Evolutionary conservation across 2,888 invertebrate genomes (phyloP).

Genomic region (Drosophila mimetica): DNA sequence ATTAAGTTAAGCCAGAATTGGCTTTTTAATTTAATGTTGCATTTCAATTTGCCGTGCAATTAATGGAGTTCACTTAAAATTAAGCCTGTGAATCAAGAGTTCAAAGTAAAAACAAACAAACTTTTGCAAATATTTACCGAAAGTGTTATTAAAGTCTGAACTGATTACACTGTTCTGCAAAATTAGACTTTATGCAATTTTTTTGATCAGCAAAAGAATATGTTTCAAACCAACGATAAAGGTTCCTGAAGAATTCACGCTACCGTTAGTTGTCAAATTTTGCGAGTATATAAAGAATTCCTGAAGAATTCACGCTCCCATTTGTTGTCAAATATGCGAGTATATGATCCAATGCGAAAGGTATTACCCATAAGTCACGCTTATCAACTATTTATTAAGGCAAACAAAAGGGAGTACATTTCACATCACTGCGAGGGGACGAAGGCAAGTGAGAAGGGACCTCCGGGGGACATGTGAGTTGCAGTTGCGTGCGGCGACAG

Average conservation of each 20-base stretch:
- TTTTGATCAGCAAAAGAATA: too few species aligned
- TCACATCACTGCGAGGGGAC: not conserved
- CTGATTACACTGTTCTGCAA: not conserved
- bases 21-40: not conserved
- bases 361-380: not conserved
- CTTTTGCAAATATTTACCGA: not conserved
- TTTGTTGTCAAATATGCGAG: too few species aligned
- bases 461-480: not conserved
- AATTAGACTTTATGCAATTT: not conserved
- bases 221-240: too few species aligned
- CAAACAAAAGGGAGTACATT: not conserved
- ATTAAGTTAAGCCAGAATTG: not conserved
- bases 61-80: constrained; percentile 3
- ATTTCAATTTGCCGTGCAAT: constrained; percentile 6
- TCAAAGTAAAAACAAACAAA: constrained; percentile 1
- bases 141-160: not conserved
- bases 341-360: not conserved
- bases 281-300: too few species aligned
- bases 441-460: not conserved
- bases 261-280: too few species aligned
- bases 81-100: not conserved
- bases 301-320: too few species aligned
- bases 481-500: constrained; percentile 45
- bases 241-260: too few species aligned
- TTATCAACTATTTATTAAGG: not conserved